Evolutionary conservation across 2,797 vertebrate genomes (phyloP).

Genomic region (Spizella passerina): DNA sequence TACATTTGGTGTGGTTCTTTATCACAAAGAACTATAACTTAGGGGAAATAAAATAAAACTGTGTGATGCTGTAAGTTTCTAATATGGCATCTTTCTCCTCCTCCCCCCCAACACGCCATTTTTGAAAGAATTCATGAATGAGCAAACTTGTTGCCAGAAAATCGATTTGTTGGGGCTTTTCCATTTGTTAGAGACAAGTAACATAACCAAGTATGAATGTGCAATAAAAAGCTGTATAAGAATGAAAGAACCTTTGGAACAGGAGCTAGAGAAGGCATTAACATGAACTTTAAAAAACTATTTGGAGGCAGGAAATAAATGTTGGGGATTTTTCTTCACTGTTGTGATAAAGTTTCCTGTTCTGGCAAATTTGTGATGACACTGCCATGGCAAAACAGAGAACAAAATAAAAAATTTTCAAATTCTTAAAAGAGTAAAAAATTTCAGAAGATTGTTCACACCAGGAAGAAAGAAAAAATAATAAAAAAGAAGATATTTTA

Average conservation of each 20-base stretch:
- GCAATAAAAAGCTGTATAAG: not conserved
- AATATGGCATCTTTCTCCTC: not conserved
- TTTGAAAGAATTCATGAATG: not conserved
- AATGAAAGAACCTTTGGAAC: not conserved
- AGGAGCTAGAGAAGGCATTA: not conserved
- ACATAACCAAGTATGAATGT: not conserved
- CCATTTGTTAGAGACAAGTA: not conserved
- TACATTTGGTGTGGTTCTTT: not conserved
- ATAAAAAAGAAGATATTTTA: not conserved
- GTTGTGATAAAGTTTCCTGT: not conserved
- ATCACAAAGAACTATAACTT: not conserved
- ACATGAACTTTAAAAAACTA: not conserved
- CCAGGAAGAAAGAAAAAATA: not conserved
- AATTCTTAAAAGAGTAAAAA: conserved; percentile 43
- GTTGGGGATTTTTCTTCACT: not conserved
- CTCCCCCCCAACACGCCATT: too few species aligned
- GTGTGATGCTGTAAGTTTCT: not conserved
- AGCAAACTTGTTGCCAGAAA: not conserved
- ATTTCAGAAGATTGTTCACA: not conserved
- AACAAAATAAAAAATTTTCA: conserved; percentile 33
- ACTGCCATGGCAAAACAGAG: not conserved
- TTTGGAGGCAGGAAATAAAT: not conserved
- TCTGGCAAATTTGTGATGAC: not conserved
- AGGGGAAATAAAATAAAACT: not conserved
- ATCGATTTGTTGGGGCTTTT: not conserved